Evolutionary conservation across 2,113 vertebrate species (phyloP), one percentile per base, ranked within the genome.

Genomic region (Myiopsitta monachus): DNA sequence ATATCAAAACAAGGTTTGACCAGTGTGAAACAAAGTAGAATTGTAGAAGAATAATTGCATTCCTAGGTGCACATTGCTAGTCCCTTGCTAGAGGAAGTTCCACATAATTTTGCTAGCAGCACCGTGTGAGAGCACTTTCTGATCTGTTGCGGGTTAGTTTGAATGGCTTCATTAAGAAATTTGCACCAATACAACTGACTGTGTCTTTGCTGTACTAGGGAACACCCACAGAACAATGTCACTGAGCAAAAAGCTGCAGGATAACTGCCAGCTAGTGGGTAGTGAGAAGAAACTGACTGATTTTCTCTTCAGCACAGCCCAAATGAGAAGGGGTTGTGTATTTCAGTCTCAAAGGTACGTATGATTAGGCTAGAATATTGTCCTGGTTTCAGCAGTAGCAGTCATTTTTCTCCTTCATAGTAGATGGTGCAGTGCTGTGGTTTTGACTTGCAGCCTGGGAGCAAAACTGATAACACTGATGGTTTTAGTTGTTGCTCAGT

Each of bases 211-310:
- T 77, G 2, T 86, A 9, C 23, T 59, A 67, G 26, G 38, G 17
- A 77, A 44, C 18, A 28, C 21, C 79, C 5, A 21, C 6, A 33
- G 24, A 90, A 21, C 36, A 57, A 36, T 47, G 23, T 6, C 39
- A 49, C 15, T 55, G 22, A n/a, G 24, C 57, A 59, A 66, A 83
- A 93, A 67, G 26, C 64, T 95, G 49, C 49, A 93, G 72, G 46
- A 46, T 92, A 59, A 67, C 64, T 92, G 64, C 68, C 86, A 92
- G 79, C 82, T 88, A 74, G 67, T 90, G 76, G 59, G 59, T 90
- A 66, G 18, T 38, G 85, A 79, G 62, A 79, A 87, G 33, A 87
- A 90, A 82, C n/a, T 11, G 10, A 33, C 18, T 16, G 14, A 75
- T 61, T 79, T 59, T 17, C 22, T 22, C 7, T n/a, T 9, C 27